These are phyloP conservation scores for Eidolon helvum DNA, from an alignment of 2,113 vertebrate genomes.

Conservation along the genomic window DNA sequence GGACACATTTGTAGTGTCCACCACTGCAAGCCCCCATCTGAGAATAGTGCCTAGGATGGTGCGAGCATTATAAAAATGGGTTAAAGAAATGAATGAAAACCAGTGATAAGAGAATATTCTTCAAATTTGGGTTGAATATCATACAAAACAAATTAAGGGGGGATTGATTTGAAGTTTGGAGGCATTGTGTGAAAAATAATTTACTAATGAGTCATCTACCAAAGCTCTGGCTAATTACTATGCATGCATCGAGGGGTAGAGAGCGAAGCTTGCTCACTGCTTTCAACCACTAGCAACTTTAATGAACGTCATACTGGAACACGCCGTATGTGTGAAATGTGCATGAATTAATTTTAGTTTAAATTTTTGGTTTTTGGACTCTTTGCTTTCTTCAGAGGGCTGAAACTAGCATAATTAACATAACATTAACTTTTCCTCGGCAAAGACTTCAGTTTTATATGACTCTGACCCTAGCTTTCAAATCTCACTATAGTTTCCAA, in stretches of 20 bases:
- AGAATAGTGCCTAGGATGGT: background rate
- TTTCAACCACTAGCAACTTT: constrained; percentile 8
- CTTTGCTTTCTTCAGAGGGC: constrained; percentile 19
- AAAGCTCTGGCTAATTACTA: constrained; percentile 27
- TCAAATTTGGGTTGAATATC: background rate
- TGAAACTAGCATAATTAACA: constrained; percentile 32
- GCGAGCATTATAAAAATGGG: background rate
- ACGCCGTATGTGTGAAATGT: constrained; percentile 37
- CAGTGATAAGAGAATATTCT: background rate
- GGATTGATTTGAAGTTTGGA: constrained; percentile 17
- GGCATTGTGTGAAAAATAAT: constrained; percentile 16
- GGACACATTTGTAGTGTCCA: accelerated
- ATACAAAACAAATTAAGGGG: background rate
- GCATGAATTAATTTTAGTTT: constrained; percentile 53
- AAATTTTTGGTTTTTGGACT: constrained; percentile 40
- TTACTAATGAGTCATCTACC: background rate
- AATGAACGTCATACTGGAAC: constrained; percentile 29
- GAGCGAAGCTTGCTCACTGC: background rate
- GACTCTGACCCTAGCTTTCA: background rate
- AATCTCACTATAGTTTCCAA: background rate
- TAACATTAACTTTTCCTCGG: constrained; percentile 43
- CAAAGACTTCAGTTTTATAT: constrained; percentile 3
- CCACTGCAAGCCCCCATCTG: accelerated
- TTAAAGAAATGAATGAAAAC: background rate
- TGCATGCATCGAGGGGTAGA: background rate